Percentiles rank a stretch among this genome's conserved stretches.
These are phyloP conservation scores for Dicaeum eximium DNA, from an alignment of 2,113 vertebrate species.

Conservation along the genomic window DNA sequence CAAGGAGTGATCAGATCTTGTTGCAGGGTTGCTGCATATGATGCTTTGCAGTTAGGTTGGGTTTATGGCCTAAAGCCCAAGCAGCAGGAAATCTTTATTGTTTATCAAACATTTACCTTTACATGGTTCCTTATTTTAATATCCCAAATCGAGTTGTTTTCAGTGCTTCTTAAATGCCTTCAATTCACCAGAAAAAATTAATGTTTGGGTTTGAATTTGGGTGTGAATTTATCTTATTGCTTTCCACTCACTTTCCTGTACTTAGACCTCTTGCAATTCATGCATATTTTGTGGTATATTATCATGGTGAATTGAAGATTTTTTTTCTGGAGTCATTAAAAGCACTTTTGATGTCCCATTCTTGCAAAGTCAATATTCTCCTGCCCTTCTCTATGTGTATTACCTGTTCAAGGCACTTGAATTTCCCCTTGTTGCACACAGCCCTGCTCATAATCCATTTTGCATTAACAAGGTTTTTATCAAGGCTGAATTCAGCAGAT, in stretches of 20 bases:
- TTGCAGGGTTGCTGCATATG: fast-evolving
- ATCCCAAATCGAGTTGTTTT: not conserved
- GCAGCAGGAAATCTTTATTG: not conserved
- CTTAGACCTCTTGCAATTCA: not conserved
- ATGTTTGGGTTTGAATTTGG: not conserved
- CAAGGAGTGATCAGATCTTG: not conserved
- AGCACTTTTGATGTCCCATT: not conserved
- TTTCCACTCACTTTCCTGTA: not conserved
- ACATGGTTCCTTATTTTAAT: not conserved
- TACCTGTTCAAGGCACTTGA: not conserved
- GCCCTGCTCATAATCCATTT: not conserved
- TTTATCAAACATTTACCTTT: not conserved
- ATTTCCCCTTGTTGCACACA: not conserved
- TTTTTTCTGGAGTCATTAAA: not conserved
- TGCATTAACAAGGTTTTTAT: not conserved
- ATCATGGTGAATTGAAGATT: not conserved
- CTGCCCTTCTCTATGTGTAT: not conserved
- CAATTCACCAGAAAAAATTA: not conserved
- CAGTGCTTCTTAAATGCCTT: not conserved
- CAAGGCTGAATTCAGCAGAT: not conserved
- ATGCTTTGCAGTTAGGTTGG: not conserved
- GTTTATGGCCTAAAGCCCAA: not conserved
- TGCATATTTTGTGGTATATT: not conserved
- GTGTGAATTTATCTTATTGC: not conserved
- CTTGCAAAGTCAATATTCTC: not conserved